Evolutionary conservation across 2,113 vertebrate genomes (phyloP).

Genomic region (Eidolon helvum): DNA sequence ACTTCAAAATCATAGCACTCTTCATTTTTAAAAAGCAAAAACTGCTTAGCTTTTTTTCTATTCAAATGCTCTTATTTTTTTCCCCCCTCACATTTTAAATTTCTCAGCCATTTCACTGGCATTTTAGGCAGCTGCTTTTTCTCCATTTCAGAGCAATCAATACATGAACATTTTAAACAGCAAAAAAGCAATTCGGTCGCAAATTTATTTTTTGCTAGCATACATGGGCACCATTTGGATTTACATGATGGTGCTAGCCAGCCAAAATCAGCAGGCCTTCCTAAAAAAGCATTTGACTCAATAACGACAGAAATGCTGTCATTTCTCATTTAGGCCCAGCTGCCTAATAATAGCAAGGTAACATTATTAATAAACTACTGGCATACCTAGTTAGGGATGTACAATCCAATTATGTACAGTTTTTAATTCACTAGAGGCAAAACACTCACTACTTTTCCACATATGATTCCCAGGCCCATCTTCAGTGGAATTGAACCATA

Average conservation of each 20-base stretch:
- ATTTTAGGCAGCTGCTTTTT: conserved; percentile 45
- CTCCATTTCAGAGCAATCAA: conserved; percentile 39
- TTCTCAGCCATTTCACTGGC: conserved; percentile 34
- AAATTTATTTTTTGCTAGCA: conserved; percentile 49
- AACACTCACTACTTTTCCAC: conserved; percentile 32
- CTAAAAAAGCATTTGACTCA: background rate
- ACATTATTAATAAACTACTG: conserved; percentile 52
- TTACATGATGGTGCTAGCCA: background rate
- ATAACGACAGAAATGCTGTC: background rate
- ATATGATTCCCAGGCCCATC: conserved; percentile 7
- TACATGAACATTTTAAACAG: conserved; percentile 24
- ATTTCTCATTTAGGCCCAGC: conserved; percentile 34
- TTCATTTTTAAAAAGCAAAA: conserved; percentile 22
- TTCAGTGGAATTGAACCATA: conserved; percentile 24
- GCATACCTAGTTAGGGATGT: background rate
- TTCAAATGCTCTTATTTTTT: background rate
- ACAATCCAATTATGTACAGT: conserved; percentile 28
- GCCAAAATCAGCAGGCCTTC: background rate
- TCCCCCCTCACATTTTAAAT: background rate
- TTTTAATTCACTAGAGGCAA: conserved; percentile 30
- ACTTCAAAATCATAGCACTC: background rate
- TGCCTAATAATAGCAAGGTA: conserved; percentile 53
- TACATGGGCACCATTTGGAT: conserved; percentile 19
- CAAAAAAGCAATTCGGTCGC: background rate
- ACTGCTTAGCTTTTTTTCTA: background rate